Evolutionary conservation across 2,113 vertebrate genomes (phyloP).

Genomic region (Tenrec ecaudatus): DNA sequence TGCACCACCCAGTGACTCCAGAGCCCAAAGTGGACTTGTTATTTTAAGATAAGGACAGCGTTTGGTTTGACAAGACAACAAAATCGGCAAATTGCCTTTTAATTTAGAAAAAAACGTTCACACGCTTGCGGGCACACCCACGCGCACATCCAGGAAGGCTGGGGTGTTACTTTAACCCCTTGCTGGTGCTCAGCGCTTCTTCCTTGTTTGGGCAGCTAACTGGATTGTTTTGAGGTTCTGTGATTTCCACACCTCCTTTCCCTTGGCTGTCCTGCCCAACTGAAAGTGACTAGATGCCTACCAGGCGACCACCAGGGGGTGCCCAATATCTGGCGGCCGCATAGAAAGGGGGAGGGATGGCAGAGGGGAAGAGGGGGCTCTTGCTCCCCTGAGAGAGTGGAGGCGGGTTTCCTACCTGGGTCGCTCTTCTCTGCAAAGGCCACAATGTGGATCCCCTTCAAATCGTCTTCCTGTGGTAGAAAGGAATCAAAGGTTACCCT

Average conservation of each 20-base stretch:
- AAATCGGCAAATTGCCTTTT: background rate
- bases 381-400: background rate
- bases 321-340: background rate
- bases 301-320: constrained; percentile 54
- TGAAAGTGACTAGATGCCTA: background rate
- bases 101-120: background rate
- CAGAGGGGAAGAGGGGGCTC: background rate
- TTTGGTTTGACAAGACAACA: background rate
- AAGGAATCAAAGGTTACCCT: constrained; percentile 5
- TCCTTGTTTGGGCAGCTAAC: background rate
- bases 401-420: constrained; percentile 88
- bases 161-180: too few relatives aligned
- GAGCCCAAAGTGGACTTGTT: background rate
- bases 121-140: background rate
- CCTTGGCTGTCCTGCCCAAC: background rate
- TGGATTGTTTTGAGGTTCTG: background rate
- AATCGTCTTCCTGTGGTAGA: constrained; percentile 93
- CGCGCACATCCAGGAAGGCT: background rate
- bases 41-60: constrained; percentile 8
- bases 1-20: background rate
- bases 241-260: background rate
- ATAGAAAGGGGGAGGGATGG: background rate
- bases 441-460: constrained; percentile 97
- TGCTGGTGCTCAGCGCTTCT: background rate
- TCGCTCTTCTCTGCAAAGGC: constrained; percentile 98